Percentiles rank a stretch among this genome's conserved stretches.
phyloP scores from a whole-genome alignment of 2,113 vertebrate genomes.

The Pseudonaja textilis region DNA sequence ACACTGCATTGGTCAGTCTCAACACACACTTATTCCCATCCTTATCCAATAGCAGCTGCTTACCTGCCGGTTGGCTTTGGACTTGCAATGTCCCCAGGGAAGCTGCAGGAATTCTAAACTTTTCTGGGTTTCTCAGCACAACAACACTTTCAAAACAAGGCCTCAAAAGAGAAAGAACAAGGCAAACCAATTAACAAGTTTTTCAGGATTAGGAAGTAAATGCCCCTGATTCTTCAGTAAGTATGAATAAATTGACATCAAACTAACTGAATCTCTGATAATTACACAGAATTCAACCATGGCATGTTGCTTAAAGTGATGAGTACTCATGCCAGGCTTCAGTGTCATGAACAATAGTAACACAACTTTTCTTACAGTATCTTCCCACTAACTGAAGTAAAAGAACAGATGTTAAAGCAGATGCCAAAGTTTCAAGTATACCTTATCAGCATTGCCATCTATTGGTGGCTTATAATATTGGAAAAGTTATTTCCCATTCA shows the following conservation, averaged over 20 bases:
- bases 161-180: background rate
- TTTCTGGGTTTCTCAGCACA: background rate
- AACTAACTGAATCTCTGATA: background rate
- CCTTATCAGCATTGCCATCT: background rate
- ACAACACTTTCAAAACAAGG: background rate
- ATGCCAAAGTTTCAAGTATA: background rate
- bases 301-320: background rate
- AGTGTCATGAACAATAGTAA: background rate
- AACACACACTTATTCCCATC: background rate
- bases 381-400: background rate
- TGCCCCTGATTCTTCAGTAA: background rate
- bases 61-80: background rate
- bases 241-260: background rate
- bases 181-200: background rate
- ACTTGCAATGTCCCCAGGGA: background rate
- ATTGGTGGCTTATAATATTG: background rate
- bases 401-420: background rate
- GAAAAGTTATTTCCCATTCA: background rate
- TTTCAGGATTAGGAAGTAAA: background rate
- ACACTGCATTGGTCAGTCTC: background rate
- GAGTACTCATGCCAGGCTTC: background rate
- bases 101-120: background rate
- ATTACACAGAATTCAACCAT: background rate
- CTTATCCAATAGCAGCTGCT: background rate
- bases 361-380: background rate